Evolutionary conservation across 2,888 invertebrate species (phyloP), one percentile per base, ranked within the genome.

Genomic region (Phaedon cochleariae): DNA sequence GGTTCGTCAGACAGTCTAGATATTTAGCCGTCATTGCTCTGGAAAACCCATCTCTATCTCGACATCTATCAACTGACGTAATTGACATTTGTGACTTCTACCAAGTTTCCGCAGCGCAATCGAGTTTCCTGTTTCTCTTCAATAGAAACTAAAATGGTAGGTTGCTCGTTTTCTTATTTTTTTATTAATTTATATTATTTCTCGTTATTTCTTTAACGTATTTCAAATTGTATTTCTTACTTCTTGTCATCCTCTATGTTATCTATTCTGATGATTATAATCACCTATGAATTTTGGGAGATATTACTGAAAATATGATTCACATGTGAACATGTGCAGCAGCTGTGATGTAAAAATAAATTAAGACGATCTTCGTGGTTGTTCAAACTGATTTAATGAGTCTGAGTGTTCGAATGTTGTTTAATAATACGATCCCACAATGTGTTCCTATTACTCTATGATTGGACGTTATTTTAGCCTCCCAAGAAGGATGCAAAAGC

Each of bases 401-500:
- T 86, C 88, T 87, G 87, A 82, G 29, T 26, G 7, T 26, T 26
- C 7, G 26, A 26, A 26, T 26, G 4, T 26, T 26, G 26, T 26
- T 7, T 26, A 7, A 26, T 26, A 7, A 26, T 26, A 26, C 26
- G 4, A 5, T 26, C 26, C 26, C 4, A 26, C n/a, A n/a, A n/a
- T n/a, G n/a, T n/a, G n/a, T 5, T 26, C 26, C 7, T 26, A 26
- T 26, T 7, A 26, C 3, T 5, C 26, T 7, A 26, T 7, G 7
- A 26, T 26, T n/a, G n/a, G n/a, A n/a, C n/a, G n/a, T 26, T 61
- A 41, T 76, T 89, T 77, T 84, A 95, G 95, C 94, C 95, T 83
- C 95, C 96, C 77, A 96, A 96, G 84, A 96, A 96, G 89, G 95
- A 96, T 85, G 87, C 95, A 18, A 96, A 96, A 85, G 89, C 92